These are phyloP conservation scores for Staurois parvus DNA, from an alignment of 2,797 vertebrate genomes.

Conservation along the genomic window DNA sequence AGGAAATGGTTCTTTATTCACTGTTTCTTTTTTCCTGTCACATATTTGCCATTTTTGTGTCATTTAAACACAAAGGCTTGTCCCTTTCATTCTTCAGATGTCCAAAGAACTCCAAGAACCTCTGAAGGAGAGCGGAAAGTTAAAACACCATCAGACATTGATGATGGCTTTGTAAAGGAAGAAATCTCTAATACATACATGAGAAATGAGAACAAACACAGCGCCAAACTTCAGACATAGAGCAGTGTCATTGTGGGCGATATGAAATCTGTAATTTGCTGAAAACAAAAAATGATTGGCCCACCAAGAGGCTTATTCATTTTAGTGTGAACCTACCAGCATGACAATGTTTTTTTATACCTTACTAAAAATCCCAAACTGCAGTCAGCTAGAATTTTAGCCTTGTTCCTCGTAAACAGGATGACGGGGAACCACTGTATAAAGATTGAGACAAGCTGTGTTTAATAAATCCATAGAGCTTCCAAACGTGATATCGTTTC, in stretches of 20 bases:
- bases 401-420: slow-evolving; percentile 10
- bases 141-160: slow-evolving; percentile 11
- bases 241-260: slow-evolving; percentile 21
- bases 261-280: slow-evolving; percentile 47
- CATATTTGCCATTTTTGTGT: neutral
- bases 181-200: slow-evolving; percentile 37
- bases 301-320: slow-evolving; percentile 20
- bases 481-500: slow-evolving; percentile 15
- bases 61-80: neutral
- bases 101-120: neutral
- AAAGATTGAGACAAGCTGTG: slow-evolving; percentile 21
- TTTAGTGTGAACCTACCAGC: slow-evolving; percentile 15
- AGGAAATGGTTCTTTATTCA: neutral
- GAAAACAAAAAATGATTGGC: slow-evolving; percentile 36
- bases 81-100: neutral
- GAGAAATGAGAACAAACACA: slow-evolving; percentile 16
- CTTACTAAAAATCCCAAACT: slow-evolving; percentile 9
- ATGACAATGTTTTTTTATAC: slow-evolving; percentile 2
- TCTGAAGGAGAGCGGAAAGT: neutral
- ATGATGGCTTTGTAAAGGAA: slow-evolving; percentile 8
- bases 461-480: slow-evolving; percentile 25
- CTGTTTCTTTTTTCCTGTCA: neutral
- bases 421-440: slow-evolving; percentile 4
- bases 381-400: slow-evolving; percentile 6
- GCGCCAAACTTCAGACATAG: slow-evolving; percentile 10